Evolutionary conservation across 2,113 vertebrate genomes (phyloP).

Genomic region (Ardeotis arabs): DNA sequence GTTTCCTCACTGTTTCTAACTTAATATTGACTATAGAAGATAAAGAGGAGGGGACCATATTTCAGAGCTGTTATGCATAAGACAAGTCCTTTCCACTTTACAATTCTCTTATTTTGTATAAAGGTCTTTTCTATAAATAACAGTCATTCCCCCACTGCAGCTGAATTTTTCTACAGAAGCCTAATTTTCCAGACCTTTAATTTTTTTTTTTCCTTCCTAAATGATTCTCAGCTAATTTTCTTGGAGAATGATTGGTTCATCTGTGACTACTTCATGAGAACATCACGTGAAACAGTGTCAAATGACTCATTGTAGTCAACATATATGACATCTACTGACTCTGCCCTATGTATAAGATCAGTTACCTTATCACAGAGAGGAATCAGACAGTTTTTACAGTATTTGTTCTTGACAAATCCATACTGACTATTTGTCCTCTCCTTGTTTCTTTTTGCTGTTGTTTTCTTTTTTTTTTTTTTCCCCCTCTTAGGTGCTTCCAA

Average conservation of each 20-base stretch:
- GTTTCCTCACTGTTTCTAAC: not conserved
- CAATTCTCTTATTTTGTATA: not conserved
- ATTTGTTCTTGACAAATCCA: not conserved
- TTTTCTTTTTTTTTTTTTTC: too few species aligned
- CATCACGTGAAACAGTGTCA: not conserved
- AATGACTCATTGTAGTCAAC: not conserved
- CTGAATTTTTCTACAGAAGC: not conserved
- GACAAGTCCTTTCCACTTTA: not conserved
- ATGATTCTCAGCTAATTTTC: not conserved
- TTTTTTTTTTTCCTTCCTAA: not conserved
- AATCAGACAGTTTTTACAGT: not conserved
- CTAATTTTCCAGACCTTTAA: not conserved
- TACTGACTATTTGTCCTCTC: not conserved
- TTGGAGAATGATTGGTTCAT: not conserved
- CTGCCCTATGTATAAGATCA: not conserved
- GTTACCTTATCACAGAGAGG: not conserved
- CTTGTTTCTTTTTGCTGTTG: not conserved
- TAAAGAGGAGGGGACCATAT: not conserved
- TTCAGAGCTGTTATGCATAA: not conserved
- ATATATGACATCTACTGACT: fast-evolving
- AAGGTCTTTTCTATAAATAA: not conserved
- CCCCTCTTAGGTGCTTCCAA: fast-evolving
- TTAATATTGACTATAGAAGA: not conserved
- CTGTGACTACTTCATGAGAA: not conserved
- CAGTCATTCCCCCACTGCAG: not conserved